These are phyloP conservation scores for Tapirus terrestris DNA, from an alignment of 2,113 vertebrate genomes.

Conservation along the genomic window DNA sequence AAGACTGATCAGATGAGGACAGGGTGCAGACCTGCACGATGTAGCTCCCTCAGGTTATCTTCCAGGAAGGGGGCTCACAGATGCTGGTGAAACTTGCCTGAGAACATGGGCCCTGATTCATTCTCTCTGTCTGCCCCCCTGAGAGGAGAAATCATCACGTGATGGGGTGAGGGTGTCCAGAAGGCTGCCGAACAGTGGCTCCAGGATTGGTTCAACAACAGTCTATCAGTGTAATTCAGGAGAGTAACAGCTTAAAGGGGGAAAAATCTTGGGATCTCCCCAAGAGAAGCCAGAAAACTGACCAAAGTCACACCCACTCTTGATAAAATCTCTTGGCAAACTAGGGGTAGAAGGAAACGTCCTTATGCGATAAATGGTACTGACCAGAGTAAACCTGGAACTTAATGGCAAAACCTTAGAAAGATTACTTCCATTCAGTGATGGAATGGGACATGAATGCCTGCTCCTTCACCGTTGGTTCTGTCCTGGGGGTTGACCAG, in stretches of 20 bases:
- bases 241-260: background rate
- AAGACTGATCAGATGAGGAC: background rate
- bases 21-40: accelerated
- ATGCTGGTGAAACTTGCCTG: background rate
- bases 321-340: background rate
- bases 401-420: background rate
- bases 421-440: background rate
- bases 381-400: background rate
- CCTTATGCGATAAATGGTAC: background rate
- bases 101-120: background rate
- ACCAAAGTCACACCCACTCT: background rate
- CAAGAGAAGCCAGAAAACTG: background rate
- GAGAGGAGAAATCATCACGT: background rate
- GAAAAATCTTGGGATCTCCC: background rate
- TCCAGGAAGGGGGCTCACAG: background rate
- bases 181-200: background rate
- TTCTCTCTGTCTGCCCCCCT: background rate
- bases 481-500: background rate
- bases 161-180: background rate
- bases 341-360: background rate
- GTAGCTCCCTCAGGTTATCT: background rate
- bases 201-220: background rate
- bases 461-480: background rate
- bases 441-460: too few species aligned
- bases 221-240: background rate